Conservation (phyloP, 2,113 vertebrate genomes). For the Gambusia holbrooki region DNA sequence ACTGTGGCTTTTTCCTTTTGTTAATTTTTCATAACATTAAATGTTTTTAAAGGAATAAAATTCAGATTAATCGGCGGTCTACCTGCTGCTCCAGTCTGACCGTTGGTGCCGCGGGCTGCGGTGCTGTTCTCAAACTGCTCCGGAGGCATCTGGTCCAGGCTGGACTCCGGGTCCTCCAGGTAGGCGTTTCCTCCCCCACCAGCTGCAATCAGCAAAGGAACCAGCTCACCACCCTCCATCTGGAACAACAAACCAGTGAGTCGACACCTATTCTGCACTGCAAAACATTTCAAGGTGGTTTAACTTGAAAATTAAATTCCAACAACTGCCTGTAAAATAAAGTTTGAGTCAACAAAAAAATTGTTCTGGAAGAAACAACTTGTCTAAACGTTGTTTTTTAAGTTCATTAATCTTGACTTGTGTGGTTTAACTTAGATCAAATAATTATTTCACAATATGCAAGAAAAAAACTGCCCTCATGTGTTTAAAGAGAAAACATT, state of each 20-base stretch:
- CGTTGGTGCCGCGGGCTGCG: constrained; percentile 77
- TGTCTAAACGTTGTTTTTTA: no score
- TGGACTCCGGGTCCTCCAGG: constrained; percentile 81
- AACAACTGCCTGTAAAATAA: no score
- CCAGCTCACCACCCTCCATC: constrained; percentile 81
- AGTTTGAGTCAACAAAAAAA: no score
- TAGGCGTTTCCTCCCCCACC: constrained; percentile 92
- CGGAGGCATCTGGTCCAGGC: constrained; percentile 70
- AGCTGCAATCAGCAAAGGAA: constrained; percentile 89
- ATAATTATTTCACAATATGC: no score
- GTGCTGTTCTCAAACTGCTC: constrained; percentile 88
- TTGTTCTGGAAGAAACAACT: no score
- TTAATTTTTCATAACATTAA: not conserved
- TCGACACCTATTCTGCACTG: not conserved
- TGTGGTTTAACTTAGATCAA: no score
- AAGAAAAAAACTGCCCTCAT: no score
- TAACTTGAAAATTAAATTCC: no score
- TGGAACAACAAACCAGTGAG: constrained; percentile 29
- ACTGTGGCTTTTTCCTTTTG: no score
- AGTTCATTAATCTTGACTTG: no score
- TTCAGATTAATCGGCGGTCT: not conserved
- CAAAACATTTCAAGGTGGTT: no score
- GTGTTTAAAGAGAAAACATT: no score
- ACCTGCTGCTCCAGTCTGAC: constrained; percentile 84
- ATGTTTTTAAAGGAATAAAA: not conserved